Percentiles rank a stretch among this genome's conserved stretches.
Conservation (phyloP, 1,140 invertebrate genomes). For the Daktulosphaira vitifoliae region DNA sequence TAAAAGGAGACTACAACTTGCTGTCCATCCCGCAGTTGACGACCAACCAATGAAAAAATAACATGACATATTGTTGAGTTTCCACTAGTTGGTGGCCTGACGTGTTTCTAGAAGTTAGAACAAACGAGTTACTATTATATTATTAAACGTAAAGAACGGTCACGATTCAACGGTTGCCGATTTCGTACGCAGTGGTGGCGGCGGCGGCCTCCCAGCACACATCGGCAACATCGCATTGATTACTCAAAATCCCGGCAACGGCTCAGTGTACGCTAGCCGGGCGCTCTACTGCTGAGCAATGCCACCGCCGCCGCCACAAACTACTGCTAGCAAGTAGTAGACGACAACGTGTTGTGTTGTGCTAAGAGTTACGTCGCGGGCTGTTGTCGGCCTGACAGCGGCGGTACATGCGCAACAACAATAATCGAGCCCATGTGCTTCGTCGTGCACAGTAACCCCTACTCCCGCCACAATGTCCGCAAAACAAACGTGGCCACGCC, state of each 20-base stretch:
- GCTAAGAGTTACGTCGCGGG: slow-evolving; percentile 7
- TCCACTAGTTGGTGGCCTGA: too few species aligned
- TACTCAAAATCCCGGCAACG: slow-evolving; percentile 26
- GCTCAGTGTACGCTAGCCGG: neutral
- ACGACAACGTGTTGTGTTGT: slow-evolving; percentile 32
- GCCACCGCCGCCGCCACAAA: neutral
- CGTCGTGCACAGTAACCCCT: neutral
- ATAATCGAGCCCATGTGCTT: slow-evolving; percentile 28
- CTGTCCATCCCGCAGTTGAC: too few species aligned
- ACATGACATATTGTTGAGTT: too few species aligned
- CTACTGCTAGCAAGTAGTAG: slow-evolving; percentile 2
- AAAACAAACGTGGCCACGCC: neutral
- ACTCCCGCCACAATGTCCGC: neutral
- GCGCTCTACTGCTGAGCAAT: neutral
- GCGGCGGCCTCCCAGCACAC: neutral
- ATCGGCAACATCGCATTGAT: slow-evolving; percentile 28
- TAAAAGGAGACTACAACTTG: too few species aligned
- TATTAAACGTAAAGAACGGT: slow-evolving; percentile 22
- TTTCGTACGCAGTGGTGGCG: slow-evolving; percentile 8
- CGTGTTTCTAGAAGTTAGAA: too few species aligned
- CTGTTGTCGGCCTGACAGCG: neutral
- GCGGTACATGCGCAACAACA: slow-evolving; percentile 27
- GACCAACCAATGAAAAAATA: too few species aligned
- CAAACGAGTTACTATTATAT: too few species aligned
- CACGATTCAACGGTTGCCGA: slow-evolving; percentile 29